A percentile compares a stretch with the other conserved stretches of the same genome.
Evolutionary conservation across 2,113 vertebrate species (phyloP).

Genomic region (Tychaedon coryphoeus): DNA sequence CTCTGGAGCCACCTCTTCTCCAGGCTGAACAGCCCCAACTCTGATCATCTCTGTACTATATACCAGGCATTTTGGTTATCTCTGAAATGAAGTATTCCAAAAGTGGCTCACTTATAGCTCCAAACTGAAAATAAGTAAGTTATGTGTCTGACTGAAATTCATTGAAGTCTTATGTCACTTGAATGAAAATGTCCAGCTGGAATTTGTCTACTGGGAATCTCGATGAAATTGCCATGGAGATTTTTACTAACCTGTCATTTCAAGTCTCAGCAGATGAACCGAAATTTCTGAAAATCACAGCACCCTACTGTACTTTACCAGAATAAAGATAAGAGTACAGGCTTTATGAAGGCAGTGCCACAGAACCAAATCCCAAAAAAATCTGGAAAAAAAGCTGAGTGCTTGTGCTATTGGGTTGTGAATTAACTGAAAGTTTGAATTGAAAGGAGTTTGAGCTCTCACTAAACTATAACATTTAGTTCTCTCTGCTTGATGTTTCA

Average conservation of each 20-base stretch:
- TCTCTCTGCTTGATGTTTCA: background rate
- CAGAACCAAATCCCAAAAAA: background rate
- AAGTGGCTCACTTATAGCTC: background rate
- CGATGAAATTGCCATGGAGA: background rate
- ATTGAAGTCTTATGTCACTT: background rate
- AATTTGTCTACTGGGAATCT: background rate
- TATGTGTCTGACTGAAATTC: background rate
- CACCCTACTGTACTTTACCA: background rate
- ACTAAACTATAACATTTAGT: background rate
- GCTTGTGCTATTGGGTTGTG: fast-evolving
- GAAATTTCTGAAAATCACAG: background rate
- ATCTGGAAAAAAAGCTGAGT: background rate
- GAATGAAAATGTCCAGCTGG: background rate
- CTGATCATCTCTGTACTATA: background rate
- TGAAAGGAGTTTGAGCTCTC: background rate
- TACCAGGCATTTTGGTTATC: background rate
- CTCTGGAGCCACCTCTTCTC: background rate
- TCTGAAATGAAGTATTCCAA: background rate
- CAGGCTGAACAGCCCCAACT: background rate
- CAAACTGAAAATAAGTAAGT: background rate
- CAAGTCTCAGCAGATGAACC: background rate
- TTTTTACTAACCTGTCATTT: background rate
- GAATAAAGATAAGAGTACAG: too few species aligned
- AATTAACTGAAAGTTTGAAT: background rate
- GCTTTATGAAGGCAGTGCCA: background rate